Conservation (phyloP, 1,140 invertebrate species). For the Drosophila equinoxialis region DNA sequence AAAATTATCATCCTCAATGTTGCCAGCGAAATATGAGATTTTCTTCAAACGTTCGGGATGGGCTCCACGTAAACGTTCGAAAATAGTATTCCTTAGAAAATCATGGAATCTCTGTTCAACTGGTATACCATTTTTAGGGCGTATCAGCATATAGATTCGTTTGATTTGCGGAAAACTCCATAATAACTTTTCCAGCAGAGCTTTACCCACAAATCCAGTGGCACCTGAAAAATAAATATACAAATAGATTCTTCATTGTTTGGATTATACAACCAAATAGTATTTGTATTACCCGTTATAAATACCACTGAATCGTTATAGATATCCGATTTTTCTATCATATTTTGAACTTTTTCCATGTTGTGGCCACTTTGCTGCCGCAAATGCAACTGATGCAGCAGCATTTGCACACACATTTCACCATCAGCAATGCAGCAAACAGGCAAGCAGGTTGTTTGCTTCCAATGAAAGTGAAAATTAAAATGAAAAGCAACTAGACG, state of each 20-base stretch:
- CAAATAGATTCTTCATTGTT: too few species aligned
- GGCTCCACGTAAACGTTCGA: constrained; percentile 59
- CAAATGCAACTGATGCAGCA: constrained; percentile 51
- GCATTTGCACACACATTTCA: constrained; percentile 36
- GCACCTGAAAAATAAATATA: constrained; percentile 44
- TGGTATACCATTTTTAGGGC: constrained; percentile 84
- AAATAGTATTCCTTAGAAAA: constrained; percentile 74
- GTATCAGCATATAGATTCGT: constrained; percentile 87
- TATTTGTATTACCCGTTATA: constrained; percentile 64
- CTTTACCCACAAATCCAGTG: constrained; percentile 86
- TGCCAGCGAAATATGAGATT: constrained; percentile 82
- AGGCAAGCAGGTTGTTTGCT: constrained; percentile 21
- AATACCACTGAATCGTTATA: constrained; percentile 75
- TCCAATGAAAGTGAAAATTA: constrained; percentile 65
- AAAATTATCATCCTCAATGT: constrained; percentile 78
- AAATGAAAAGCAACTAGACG: constrained; percentile 45
- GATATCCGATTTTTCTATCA: constrained; percentile 42
- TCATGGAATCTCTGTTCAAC: constrained; percentile 67
- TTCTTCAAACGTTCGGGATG: constrained; percentile 79
- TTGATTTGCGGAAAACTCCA: constrained; percentile 87
- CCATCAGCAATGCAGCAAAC: constrained; percentile 1
- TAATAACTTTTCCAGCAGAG: constrained; percentile 89
- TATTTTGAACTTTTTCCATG: constrained; percentile 31
- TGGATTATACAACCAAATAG: not conserved
- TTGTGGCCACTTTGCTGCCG: constrained; percentile 50